Percentiles rank a stretch among this genome's conserved stretches.
Evolutionary conservation across 2,888 invertebrate genomes (phyloP).

Genomic region (Lordiphosa fenestrarum): DNA sequence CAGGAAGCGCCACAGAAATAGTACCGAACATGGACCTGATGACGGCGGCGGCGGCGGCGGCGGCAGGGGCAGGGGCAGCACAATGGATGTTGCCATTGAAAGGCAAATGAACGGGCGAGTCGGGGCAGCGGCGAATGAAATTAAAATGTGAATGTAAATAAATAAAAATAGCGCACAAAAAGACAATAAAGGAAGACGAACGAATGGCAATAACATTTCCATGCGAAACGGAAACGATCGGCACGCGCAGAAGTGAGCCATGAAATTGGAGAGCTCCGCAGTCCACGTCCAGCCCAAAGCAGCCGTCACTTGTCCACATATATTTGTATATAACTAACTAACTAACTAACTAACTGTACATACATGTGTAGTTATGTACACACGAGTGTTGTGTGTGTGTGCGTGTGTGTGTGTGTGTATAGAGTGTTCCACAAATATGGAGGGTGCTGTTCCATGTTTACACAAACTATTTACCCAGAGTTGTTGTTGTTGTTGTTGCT

Average conservation of each 20-base stretch:
- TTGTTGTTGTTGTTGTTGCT: constrained; percentile 16
- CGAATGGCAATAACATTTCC: neutral
- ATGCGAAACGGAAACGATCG: too few relatives aligned
- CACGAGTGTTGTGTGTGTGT: constrained; percentile 2
- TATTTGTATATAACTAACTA: constrained; percentile 72
- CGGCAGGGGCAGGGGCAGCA: constrained; percentile 4
- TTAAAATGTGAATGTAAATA: constrained; percentile 28
- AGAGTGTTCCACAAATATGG: constrained; percentile 58
- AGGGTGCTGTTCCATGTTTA: constrained; percentile 45
- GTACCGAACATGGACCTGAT: constrained; percentile 2
- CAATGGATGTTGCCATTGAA: constrained; percentile 47
- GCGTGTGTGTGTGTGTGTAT: too few relatives aligned
- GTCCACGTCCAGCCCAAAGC: constrained; percentile 12
- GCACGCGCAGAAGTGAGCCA: too few relatives aligned
- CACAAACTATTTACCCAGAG: constrained; percentile 59
- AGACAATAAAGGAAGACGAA: neutral
- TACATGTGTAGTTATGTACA: constrained; percentile 4
- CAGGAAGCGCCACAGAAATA: constrained; percentile 29
- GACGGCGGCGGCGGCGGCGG: neutral
- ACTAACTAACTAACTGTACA: constrained; percentile 60
- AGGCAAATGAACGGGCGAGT: constrained; percentile 45
- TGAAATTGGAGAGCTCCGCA: too few relatives aligned
- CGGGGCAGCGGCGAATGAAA: neutral
- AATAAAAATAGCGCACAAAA: constrained; percentile 2
- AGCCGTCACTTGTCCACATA: constrained; percentile 50